These are phyloP conservation scores for Pseudeuparius sepicola DNA, from an alignment of 2,888 invertebrate species.

Conservation along the genomic window DNA sequence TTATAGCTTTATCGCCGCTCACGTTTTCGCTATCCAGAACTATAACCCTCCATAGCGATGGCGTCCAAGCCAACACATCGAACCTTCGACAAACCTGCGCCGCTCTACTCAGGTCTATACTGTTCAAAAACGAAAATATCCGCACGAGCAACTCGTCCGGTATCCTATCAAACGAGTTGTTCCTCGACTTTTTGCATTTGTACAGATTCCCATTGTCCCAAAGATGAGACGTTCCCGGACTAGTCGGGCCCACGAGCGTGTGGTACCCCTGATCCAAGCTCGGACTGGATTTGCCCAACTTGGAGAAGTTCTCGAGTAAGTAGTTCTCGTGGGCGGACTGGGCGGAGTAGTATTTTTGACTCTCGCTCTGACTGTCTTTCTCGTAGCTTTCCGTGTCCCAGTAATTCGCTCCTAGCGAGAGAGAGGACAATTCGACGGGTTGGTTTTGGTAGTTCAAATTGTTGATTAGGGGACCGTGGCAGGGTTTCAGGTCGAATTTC, in stretches of 20 bases:
- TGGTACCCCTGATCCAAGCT: conserved; percentile 75
- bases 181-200: conserved; percentile 32
- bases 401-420: conserved; percentile 36
- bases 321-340: conserved; percentile 31
- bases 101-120: conserved; percentile 61
- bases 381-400: conserved; percentile 35
- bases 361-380: conserved; percentile 26
- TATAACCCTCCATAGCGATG: conserved; percentile 62
- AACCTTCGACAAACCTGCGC: conserved; percentile 68
- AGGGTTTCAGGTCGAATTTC: conserved; percentile 19
- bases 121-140: conserved; percentile 61
- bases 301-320: conserved; percentile 38
- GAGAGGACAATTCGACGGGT: conserved; percentile 35
- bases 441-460: conserved; percentile 31
- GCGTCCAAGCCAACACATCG: conserved; percentile 69
- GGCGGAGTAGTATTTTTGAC: conserved; percentile 28
- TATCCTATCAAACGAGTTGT: conserved; percentile 49
- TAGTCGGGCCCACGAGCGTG: conserved; percentile 55
- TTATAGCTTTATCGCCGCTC: conserved; percentile 56
- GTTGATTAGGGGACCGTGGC: conserved; percentile 16
- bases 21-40: conserved; percentile 50
- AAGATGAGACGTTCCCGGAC: conserved; percentile 35
- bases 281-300: conserved; percentile 48
- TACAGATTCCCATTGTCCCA: conserved; percentile 36
- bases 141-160: conserved; percentile 58